phyloP scores from a whole-genome alignment of 2,113 vertebrate species.

The Perca schrenkii region DNA sequence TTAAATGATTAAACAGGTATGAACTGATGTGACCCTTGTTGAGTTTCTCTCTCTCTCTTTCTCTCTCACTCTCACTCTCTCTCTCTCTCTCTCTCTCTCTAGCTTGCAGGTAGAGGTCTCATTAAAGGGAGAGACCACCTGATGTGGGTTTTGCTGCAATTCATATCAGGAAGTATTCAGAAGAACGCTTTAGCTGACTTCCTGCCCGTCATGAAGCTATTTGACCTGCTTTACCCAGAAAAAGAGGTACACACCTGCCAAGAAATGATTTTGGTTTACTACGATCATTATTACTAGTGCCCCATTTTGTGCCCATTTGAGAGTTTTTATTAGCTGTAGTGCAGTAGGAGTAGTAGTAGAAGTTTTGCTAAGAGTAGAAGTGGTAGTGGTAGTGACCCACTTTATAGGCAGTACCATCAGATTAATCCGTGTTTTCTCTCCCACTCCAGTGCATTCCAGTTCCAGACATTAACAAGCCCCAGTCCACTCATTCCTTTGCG shows the following conservation, averaged over 20 bases:
- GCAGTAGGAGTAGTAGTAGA: not conserved
- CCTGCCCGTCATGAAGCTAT: conserved; percentile 99
- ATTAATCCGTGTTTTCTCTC: not conserved
- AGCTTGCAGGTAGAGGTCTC: conserved; percentile 98
- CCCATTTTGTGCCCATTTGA: not conserved
- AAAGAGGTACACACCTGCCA: conserved; percentile 89
- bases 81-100: conserved; percentile 50
- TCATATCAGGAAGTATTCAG: conserved; percentile 99
- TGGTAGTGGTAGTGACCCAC: not conserved
- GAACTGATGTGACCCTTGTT: not conserved
- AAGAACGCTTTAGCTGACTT: conserved; percentile 98
- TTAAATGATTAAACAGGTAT: not conserved
- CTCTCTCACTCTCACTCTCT: not conserved
- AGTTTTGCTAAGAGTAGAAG: not conserved
- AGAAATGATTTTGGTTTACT: not conserved
- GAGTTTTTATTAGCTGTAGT: not conserved
- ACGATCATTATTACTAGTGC: not conserved
- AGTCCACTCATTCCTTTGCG: conserved; percentile 98
- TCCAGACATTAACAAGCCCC: conserved; percentile 98
- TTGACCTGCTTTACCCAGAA: conserved; percentile 97
- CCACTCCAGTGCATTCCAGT: conserved; percentile 93
- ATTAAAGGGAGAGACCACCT: conserved; percentile 98
- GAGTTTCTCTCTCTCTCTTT: not conserved
- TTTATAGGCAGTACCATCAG: not conserved
- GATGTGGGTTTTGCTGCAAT: conserved; percentile 99